These are phyloP conservation scores for Xylota segnis DNA, from an alignment of 2,888 invertebrate genomes.

Conservation along the genomic window DNA sequence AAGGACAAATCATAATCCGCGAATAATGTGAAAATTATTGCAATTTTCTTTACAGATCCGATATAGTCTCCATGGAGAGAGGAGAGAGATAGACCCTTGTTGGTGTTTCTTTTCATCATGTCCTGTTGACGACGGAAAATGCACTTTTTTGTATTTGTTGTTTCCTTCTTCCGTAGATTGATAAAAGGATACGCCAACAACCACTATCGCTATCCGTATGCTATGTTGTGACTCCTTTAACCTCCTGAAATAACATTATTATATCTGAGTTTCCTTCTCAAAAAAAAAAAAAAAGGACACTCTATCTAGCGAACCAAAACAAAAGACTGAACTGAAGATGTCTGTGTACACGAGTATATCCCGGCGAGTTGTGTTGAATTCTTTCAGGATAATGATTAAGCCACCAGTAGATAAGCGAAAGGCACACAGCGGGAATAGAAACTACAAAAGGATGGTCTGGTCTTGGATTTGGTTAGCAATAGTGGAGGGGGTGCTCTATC, in stretches of 20 bases:
- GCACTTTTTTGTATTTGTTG: constrained; percentile 36
- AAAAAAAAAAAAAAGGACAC: constrained; percentile 32
- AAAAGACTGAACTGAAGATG: constrained; percentile 63
- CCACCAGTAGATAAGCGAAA: constrained; percentile 61
- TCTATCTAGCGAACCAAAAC: constrained; percentile 27
- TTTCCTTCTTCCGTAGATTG: neutral
- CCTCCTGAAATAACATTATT: constrained; percentile 71
- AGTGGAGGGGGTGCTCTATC: too few species aligned
- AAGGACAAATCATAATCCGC: constrained; percentile 37
- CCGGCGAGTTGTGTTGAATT: constrained; percentile 38
- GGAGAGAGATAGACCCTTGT: neutral
- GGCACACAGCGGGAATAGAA: constrained; percentile 63
- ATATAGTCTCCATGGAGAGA: too few species aligned
- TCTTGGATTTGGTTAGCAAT: constrained; percentile 36
- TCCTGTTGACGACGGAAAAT: constrained; percentile 55
- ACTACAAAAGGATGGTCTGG: constrained; percentile 32
- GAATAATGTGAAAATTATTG: constrained; percentile 50
- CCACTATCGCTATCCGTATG: constrained; percentile 1
- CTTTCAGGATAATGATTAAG: constrained; percentile 70
- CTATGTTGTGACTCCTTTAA: constrained; percentile 56
- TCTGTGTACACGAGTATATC: constrained; percentile 38
- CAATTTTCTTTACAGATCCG: constrained; percentile 32
- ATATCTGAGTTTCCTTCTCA: constrained; percentile 36
- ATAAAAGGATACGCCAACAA: constrained; percentile 34
- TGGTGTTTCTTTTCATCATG: constrained; percentile 34